These are phyloP conservation scores for Hormaphis cornu DNA, from an alignment of 1,140 invertebrate species.

Conservation along the genomic window DNA sequence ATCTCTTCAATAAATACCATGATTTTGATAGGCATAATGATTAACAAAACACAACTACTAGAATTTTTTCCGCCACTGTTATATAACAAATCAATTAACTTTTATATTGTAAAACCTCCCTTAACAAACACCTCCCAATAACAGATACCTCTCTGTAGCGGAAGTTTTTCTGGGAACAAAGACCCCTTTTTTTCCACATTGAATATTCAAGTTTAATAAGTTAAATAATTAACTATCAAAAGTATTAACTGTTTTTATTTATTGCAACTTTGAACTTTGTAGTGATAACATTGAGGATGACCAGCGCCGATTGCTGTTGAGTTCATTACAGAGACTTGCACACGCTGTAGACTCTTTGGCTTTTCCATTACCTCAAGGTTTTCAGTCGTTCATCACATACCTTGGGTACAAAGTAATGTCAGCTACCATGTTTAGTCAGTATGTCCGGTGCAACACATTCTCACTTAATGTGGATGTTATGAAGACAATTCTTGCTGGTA, in stretches of 20 bases:
- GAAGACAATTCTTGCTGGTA: constrained; percentile 70
- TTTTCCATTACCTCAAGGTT: constrained; percentile 73
- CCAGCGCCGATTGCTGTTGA: constrained; percentile 33
- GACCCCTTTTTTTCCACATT: too few relatives aligned
- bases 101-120: too few relatives aligned
- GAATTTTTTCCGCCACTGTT: too few relatives aligned
- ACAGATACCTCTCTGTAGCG: too few relatives aligned
- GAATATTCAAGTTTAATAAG: not conserved
- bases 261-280: constrained; percentile 23
- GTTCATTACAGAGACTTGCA: constrained; percentile 50
- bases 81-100: too few relatives aligned
- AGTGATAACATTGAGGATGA: constrained; percentile 35
- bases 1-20: too few relatives aligned
- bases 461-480: constrained; percentile 77
- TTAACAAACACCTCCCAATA: too few relatives aligned
- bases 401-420: constrained; percentile 65
- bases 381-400: constrained; percentile 76
- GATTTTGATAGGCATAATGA: too few relatives aligned
- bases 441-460: constrained; percentile 68
- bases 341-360: constrained; percentile 66
- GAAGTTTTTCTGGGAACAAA: too few relatives aligned
- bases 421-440: constrained; percentile 67
- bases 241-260: not conserved
- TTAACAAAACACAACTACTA: too few relatives aligned
- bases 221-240: too few relatives aligned